Conservation (phyloP, 1,140 invertebrate species). For the Bradynema listronoti region DNA sequence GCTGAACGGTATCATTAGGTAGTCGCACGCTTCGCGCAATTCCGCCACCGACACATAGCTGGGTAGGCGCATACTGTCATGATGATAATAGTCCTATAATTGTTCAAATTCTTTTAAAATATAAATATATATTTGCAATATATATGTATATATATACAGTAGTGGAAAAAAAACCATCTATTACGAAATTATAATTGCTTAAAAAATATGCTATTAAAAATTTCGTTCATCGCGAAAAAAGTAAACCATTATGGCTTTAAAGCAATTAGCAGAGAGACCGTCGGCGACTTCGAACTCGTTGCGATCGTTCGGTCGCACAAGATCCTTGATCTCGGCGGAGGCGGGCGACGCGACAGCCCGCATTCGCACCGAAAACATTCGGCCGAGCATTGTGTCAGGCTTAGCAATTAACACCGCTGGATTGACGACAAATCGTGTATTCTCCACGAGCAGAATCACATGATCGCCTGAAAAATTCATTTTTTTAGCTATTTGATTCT, state of each 20-base stretch:
- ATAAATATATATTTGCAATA: no score
- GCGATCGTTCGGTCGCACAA: constrained; percentile 71
- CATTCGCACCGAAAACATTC: constrained; percentile 48
- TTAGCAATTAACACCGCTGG: constrained; percentile 48
- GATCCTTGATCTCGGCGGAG: constrained; percentile 16
- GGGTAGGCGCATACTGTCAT: constrained; percentile 78
- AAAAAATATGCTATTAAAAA: no score
- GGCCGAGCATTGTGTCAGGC: constrained; percentile 56
- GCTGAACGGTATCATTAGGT: constrained; percentile 93
- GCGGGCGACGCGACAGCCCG: constrained; percentile 11
- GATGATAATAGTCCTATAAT: constrained; percentile 78
- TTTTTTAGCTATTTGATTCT: no score
- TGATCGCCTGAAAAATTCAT: constrained; percentile 46
- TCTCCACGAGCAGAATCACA: constrained; percentile 52
- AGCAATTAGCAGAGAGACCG: constrained; percentile 88
- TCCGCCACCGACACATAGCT: constrained; percentile 79
- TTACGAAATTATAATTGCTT: no score
- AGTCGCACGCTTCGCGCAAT: constrained; percentile 93
- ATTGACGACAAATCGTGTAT: constrained; percentile 54
- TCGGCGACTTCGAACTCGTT: constrained; percentile 98
- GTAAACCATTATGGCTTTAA: constrained; percentile 77
- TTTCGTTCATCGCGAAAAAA: not conserved
- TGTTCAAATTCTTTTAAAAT: no score
- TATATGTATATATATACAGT: no score
- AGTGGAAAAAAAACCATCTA: no score